phyloP scores from a whole-genome alignment of 2,797 vertebrate species.

The Erpetoichthys calabaricus region DNA sequence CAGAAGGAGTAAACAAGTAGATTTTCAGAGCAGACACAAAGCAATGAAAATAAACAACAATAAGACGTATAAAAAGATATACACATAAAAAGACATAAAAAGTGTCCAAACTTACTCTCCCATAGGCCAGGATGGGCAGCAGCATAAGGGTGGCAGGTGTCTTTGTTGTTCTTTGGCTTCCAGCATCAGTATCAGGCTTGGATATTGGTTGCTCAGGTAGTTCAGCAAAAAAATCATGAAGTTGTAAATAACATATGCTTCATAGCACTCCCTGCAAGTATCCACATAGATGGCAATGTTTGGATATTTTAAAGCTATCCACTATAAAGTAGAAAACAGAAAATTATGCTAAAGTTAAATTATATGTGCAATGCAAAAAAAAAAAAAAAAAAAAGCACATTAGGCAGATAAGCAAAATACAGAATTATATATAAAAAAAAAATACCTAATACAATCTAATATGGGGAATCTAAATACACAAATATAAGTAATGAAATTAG shows the following conservation, averaged over 20 bases:
- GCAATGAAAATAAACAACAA: too few species aligned
- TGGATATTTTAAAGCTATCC: slow-evolving; percentile 91
- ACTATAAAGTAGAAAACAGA: slow-evolving; percentile 42
- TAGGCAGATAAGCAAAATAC: not conserved
- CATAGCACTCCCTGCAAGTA: slow-evolving; percentile 95
- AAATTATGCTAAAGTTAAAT: slow-evolving; percentile 7
- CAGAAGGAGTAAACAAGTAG: too few species aligned
- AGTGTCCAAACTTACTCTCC: slow-evolving; percentile 76
- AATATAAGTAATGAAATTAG: too few species aligned
- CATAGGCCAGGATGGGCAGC: slow-evolving; percentile 91
- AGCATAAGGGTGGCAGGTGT: slow-evolving; percentile 88
- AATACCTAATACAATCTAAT: slow-evolving; percentile 6
- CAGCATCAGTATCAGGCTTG: slow-evolving; percentile 82
- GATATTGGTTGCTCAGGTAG: slow-evolving; percentile 84
- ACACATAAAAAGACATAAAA: not conserved
- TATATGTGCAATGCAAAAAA: slow-evolving; percentile 6
- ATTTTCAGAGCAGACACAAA: too few species aligned
- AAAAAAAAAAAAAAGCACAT: slow-evolving; percentile 10
- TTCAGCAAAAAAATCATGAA: slow-evolving; percentile 96
- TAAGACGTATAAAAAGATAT: not conserved
- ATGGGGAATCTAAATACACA: too few species aligned
- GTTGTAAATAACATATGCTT: slow-evolving; percentile 97
- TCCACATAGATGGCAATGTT: slow-evolving; percentile 92
- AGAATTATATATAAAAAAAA: slow-evolving; percentile 11
- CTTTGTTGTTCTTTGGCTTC: slow-evolving; percentile 93